A percentile compares a stretch with the other conserved stretches of the same genome.
These are phyloP conservation scores for Anoncus sp. DNA, from an alignment of 2,888 invertebrate species.

Conservation along the genomic window DNA sequence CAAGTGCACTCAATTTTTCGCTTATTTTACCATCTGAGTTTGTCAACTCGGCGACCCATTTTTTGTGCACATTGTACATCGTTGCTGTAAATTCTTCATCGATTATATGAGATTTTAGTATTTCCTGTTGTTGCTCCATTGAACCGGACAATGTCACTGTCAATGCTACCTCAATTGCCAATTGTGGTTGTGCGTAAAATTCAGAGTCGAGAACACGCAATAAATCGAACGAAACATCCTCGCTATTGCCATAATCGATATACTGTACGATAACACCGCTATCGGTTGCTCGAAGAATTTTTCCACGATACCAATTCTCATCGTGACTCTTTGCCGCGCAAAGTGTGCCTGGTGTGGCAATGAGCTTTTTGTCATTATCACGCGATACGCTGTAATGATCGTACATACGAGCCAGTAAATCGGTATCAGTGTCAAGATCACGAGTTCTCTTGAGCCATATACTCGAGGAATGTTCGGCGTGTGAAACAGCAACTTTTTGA, in stretches of 20 bases:
- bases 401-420: constrained; percentile 85
- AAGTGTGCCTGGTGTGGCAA: constrained; percentile 81
- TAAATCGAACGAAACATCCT: constrained; percentile 84
- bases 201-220: constrained; percentile 81
- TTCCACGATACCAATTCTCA: constrained; percentile 89
- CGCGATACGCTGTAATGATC: constrained; percentile 85
- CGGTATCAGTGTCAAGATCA: constrained; percentile 83
- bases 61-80: constrained; percentile 84
- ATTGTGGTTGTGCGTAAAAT: constrained; percentile 76
- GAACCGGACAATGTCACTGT: constrained; percentile 79
- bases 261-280: constrained; percentile 85
- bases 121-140: constrained; percentile 82
- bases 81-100: constrained; percentile 85
- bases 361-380: constrained; percentile 83
- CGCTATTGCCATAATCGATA: constrained; percentile 89
- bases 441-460: constrained; percentile 87
- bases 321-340: constrained; percentile 88
- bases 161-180: constrained; percentile 77
- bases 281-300: constrained; percentile 83
- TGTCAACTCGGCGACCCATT: constrained; percentile 86
- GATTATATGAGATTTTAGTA: constrained; percentile 69
- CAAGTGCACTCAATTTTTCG: constrained; percentile 82
- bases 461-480: constrained; percentile 85
- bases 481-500: constrained; percentile 86
- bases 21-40: constrained; percentile 84